phyloP scores from a whole-genome alignment of 1,140 invertebrate genomes.

The Drosophila pruinosa region DNA sequence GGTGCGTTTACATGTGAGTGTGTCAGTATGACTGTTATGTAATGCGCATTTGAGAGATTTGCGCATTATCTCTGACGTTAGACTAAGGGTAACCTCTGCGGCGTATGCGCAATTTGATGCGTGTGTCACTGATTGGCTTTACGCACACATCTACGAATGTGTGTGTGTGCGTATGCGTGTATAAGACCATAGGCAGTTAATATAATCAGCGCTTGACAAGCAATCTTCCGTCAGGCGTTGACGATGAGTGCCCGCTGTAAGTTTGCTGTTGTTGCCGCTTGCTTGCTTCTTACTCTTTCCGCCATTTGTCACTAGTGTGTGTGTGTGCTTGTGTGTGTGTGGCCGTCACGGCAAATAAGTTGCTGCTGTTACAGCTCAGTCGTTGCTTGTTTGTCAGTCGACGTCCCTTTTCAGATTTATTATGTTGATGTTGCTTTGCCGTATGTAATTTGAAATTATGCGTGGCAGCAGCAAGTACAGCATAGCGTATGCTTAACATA shows the following conservation, averaged over 20 bases:
- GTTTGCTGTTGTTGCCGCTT: conserved; percentile 9
- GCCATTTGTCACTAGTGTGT: conserved; percentile 62
- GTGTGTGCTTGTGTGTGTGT: conserved; percentile 9
- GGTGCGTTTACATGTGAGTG: background rate
- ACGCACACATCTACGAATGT: conserved; percentile 1
- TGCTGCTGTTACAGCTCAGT: conserved; percentile 22
- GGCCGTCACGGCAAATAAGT: conserved; percentile 42
- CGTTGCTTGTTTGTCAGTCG: conserved; percentile 66
- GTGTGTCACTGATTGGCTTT: conserved; percentile 29
- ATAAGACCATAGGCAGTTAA: conserved; percentile 60
- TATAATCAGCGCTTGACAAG: conserved; percentile 76
- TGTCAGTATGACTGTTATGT: conserved; percentile 27
- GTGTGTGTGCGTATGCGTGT: background rate
- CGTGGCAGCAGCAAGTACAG: conserved; percentile 40
- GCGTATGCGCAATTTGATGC: conserved; percentile 45
- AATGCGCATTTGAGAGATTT: conserved; percentile 52
- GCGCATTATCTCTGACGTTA: conserved; percentile 34
- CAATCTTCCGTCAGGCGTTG: conserved; percentile 65
- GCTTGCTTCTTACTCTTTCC: conserved; percentile 53
- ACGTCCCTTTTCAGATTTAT: conserved; percentile 68
- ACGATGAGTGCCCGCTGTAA: conserved; percentile 55
- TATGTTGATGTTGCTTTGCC: conserved; percentile 72
- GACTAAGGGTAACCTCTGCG: conserved; percentile 6
- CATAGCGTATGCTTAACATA: conserved; percentile 73
- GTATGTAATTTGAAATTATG: conserved; percentile 78